phyloP scores from a whole-genome alignment of 1,140 invertebrate genomes.

The Zaprionus ghesquierei region DNA sequence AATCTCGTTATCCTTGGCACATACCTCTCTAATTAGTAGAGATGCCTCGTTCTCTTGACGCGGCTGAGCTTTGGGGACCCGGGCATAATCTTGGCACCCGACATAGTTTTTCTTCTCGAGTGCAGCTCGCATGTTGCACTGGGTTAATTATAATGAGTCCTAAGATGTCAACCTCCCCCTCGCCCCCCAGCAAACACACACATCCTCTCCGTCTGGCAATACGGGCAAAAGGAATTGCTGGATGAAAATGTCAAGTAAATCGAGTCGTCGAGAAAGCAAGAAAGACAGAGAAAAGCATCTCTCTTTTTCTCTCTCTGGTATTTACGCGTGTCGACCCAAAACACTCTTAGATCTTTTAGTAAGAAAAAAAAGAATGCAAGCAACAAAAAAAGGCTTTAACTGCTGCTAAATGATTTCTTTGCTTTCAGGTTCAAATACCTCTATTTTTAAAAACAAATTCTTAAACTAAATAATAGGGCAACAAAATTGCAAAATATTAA shows the following conservation, averaged over 20 bases:
- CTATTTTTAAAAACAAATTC: too few relatives aligned
- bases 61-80: neutral
- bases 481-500: too few relatives aligned
- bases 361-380: neutral
- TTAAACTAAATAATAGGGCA: too few relatives aligned
- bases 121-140: slow-evolving; percentile 1
- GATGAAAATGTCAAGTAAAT: neutral
- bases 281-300: neutral
- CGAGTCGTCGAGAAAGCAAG: neutral
- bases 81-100: neutral
- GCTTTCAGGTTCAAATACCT: too few relatives aligned
- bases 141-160: slow-evolving; percentile 35
- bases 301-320: neutral
- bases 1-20: slow-evolving; percentile 1
- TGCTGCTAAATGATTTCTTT: too few relatives aligned
- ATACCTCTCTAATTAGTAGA: slow-evolving; percentile 1
- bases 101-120: neutral
- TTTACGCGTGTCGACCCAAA: neutral
- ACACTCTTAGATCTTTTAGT: neutral
- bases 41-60: neutral
- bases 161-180: neutral
- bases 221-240: neutral
- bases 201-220: slow-evolving; percentile 22
- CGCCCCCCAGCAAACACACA: too few relatives aligned
- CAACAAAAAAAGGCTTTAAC: neutral